Conservation (phyloP, 2,113 vertebrate species). For the Chaetura pelagica region DNA sequence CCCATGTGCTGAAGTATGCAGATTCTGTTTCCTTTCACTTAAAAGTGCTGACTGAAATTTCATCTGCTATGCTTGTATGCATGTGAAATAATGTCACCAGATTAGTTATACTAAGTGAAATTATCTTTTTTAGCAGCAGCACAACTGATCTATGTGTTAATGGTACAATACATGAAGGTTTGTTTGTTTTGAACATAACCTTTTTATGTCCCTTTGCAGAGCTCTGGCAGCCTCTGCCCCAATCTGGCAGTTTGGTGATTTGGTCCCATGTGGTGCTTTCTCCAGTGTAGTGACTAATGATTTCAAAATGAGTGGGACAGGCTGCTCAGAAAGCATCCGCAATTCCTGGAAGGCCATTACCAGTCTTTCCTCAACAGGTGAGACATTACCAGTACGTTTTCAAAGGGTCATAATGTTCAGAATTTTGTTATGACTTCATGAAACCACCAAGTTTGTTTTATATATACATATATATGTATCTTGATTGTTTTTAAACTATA, state of each 20-base stretch:
- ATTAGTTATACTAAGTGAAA: background rate
- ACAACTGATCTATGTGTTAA: background rate
- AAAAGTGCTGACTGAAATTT: background rate
- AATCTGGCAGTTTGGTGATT: slow-evolving; percentile 90
- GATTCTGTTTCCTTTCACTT: background rate
- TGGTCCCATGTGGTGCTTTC: slow-evolving; percentile 88
- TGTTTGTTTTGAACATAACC: background rate
- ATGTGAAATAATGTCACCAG: background rate
- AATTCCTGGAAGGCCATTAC: slow-evolving; percentile 89
- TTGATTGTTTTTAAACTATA: background rate
- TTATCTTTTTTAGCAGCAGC: background rate
- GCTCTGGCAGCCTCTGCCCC: slow-evolving; percentile 94
- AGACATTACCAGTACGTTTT: background rate
- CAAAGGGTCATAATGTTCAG: background rate
- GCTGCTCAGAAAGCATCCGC: slow-evolving; percentile 86
- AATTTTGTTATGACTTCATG: background rate
- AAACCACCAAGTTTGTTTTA: background rate
- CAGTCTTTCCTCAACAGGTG: slow-evolving; percentile 83
- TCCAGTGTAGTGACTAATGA: slow-evolving; percentile 88
- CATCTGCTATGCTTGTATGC: background rate
- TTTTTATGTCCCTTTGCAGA: slow-evolving; percentile 67
- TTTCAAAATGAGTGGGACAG: slow-evolving; percentile 81
- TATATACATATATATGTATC: background rate
- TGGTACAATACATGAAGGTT: background rate
- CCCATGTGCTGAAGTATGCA: background rate